Conservation (phyloP, 2,113 vertebrate genomes). For the Centropus unirufus region DNA sequence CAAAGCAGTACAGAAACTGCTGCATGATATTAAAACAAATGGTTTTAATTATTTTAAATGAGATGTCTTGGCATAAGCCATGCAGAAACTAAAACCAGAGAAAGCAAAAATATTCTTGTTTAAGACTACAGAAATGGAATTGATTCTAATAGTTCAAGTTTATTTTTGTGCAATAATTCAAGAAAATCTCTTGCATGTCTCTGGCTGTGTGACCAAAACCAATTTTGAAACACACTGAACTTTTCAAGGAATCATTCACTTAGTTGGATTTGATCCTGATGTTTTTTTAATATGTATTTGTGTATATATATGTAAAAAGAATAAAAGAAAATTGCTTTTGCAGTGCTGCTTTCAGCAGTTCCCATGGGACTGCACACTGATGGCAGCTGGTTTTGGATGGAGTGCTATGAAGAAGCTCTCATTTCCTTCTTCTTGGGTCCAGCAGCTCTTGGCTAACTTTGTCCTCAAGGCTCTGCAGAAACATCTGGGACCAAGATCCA, state of each 20-base stretch:
- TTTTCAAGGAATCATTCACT: slow-evolving; percentile 55
- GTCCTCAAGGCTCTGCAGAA: not conserved
- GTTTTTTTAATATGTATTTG: too few relatives aligned
- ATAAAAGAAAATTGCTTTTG: not conserved
- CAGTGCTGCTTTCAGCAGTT: not conserved
- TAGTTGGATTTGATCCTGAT: slow-evolving; percentile 21
- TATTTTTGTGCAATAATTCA: slow-evolving; percentile 54
- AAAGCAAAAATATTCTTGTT: slow-evolving; percentile 55
- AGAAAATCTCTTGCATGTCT: slow-evolving; percentile 19
- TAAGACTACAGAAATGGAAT: slow-evolving; percentile 58
- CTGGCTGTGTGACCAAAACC: slow-evolving; percentile 44
- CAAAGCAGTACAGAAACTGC: slow-evolving; percentile 33
- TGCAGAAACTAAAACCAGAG: not conserved
- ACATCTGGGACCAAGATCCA: not conserved
- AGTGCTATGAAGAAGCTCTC: not conserved
- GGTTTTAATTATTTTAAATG: slow-evolving; percentile 61
- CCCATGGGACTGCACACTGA: not conserved
- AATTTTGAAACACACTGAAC: not conserved
- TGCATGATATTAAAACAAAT: slow-evolving; percentile 40
- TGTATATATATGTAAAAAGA: too few relatives aligned
- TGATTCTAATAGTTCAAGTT: slow-evolving; percentile 44
- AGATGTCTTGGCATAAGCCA: slow-evolving; percentile 7
- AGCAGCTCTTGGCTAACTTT: not conserved
- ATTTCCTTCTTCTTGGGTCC: not conserved
- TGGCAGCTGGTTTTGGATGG: not conserved